Evolutionary conservation across 2,113 vertebrate species (phyloP), one percentile per base, ranked within the genome.

Genomic region (Oryzias melastigma): DNA sequence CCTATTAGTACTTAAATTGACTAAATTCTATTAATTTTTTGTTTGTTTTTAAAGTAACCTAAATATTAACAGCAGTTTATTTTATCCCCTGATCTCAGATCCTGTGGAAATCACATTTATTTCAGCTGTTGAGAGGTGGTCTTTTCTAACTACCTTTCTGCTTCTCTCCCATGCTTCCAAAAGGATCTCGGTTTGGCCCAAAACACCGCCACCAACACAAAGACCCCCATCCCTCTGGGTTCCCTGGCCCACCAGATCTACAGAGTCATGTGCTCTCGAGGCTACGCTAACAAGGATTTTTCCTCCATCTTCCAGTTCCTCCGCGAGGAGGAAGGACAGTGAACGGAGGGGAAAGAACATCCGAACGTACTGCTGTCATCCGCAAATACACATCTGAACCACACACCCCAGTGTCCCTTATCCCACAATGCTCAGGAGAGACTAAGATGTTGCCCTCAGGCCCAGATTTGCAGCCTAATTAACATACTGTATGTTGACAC

Each of bases 301-400:
- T 99, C 97, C 18, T 92, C 96, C 1, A 92, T 99, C 72, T 98
- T 99, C 92, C 97, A 98, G 85, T 98, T 96, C 86, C 94, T 98
- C 49, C 95, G 96, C 3, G 97, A 99, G 77, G 97, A 98, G 78
- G 95, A 99, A 83, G 90, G 74, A 74, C 92, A 95, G 89, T 91
- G 87, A 89, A 62, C 41, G 50, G 27, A 62, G 58, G 65, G 67
- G 58, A 54, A 61, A 55, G 51, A 42, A 58, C 41, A 51, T 67
- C n/a, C 59, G 53, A 64, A 68, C 65, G 45, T 52, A 62, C 60
- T 62, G 47, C 66, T 80, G 62, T 63, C 24, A 48, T 27, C 47
- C 46, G 65, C 35, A 62, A 20, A 71, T 50, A 68, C 64, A 60
- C 51, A 60, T 17, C 25, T 58, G 50, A 77, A 25, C 13, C 40